Base-by-base conservation (phyloP, 2,797 vertebrate genomes). In the Chaetophractus vellerosus region DNA sequence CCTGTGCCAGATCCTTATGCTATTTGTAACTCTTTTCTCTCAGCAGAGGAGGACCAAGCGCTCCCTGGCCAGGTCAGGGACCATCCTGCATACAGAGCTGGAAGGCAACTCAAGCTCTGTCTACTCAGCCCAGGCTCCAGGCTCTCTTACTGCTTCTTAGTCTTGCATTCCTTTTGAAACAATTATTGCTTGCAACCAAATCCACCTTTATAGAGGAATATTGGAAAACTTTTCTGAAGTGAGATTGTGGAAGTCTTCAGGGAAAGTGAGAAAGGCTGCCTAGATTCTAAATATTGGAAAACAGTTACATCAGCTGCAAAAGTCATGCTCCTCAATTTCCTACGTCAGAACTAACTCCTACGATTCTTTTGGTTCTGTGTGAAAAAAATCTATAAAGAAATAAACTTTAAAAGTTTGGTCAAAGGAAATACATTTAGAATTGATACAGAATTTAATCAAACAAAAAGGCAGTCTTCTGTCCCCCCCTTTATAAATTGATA, bases 141-240 rank as follows among this genome's bases (percentile, higher is more conserved):
- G 28, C 55, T 24, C 72, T 85, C 72, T 72, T 55, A 71, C 0
- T 19, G 63, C 10, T 15, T 69, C 31, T 48, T 89, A 61, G 45
- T 80, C n/a, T 57, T 26, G 82, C 57, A 31, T 88, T 68, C 45
- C 41, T 75, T 91, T 50, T 71, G 36, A 90, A 88, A 41, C 59
- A 90, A 50, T 85, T 87, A 91, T 64, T 90, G 19, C 24, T 93
- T 95, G 74, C 92, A 90, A 90, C 24, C 31, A 96, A 90, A 74
- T 41, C 15, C 7, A 78, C 24, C n/a, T 28, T 55, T 21, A 23
- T 12, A 63, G 19, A 45, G 26, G 38, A 86, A 82, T 84, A 76
- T 1, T 88, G 61, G 55, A 90, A 93, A 85, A 63, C 59, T 59
- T 84, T 88, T 63, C 66, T 88, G 76, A 95, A 91, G 81, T 90